Conservation (phyloP, 1,140 invertebrate genomes). For the Dendrolimus punctatus region DNA sequence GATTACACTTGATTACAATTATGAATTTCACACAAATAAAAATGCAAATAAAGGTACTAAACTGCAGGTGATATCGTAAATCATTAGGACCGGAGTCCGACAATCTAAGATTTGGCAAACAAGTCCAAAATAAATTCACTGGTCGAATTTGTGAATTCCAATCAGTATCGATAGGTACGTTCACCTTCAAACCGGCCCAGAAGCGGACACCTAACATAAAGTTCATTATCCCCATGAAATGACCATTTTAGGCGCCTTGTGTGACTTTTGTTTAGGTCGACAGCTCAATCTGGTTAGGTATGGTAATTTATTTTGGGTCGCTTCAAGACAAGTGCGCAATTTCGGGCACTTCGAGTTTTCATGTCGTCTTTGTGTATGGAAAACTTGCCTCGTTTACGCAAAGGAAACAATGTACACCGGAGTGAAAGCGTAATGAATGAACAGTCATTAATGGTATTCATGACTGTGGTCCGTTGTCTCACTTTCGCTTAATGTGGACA, state of each 20-base stretch:
- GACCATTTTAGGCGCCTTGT: conserved; percentile 37
- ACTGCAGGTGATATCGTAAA: conserved; percentile 41
- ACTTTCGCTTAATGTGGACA: conserved; percentile 48
- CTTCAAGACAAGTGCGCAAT: conserved; percentile 5
- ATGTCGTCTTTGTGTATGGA: too few relatives aligned
- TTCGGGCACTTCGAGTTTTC: not conserved
- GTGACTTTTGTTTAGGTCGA: conserved; percentile 10
- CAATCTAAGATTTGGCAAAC: conserved; percentile 53
- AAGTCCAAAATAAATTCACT: conserved; percentile 50
- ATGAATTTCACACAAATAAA: not conserved
- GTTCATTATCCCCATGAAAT: conserved; percentile 63
- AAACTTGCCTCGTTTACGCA: too few relatives aligned
- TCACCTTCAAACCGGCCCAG: conserved; percentile 64
- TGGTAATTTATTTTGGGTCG: not conserved
- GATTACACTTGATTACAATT: too few relatives aligned
- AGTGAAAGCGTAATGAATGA: conserved; percentile 56
- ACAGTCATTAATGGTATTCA: conserved; percentile 40
- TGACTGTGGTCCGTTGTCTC: conserved; percentile 29
- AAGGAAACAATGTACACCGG: too few relatives aligned
- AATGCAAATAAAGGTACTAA: conserved; percentile 15
- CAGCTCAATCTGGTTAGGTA: conserved; percentile 4
- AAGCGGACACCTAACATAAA: conserved; percentile 38
- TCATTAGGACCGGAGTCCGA: conserved; percentile 45
- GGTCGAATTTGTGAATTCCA: conserved; percentile 58
- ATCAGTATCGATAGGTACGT: conserved; percentile 49